Percentiles rank a stretch among this genome's conserved stretches.
Evolutionary conservation across 2,797 vertebrate genomes (phyloP).

Genomic region (Anolis apletophallus): DNA sequence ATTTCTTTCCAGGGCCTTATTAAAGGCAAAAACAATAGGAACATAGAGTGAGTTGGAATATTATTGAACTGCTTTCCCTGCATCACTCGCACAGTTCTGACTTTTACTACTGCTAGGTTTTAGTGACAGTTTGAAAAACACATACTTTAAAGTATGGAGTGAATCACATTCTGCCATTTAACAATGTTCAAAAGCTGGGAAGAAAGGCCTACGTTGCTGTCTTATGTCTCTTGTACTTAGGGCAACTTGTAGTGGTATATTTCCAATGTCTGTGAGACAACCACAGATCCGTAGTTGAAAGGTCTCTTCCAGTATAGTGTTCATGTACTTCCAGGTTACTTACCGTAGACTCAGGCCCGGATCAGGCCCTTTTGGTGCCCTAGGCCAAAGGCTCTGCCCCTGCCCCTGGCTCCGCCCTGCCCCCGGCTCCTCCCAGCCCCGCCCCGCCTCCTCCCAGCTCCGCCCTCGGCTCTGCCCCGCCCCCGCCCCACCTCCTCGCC

Average conservation of each 20-base stretch:
- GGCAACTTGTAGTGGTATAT: background rate
- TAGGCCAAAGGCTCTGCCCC: too few relatives aligned
- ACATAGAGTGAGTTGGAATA: slow-evolving; percentile 12
- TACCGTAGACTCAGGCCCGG: too few relatives aligned
- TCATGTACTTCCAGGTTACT: background rate
- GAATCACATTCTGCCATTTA: slow-evolving; percentile 5
- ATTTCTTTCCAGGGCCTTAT: slow-evolving; percentile 20
- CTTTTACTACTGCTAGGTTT: slow-evolving; percentile 24
- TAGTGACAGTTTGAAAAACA: slow-evolving; percentile 7
- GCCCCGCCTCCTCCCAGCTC: too few relatives aligned
- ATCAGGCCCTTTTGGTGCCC: too few relatives aligned
- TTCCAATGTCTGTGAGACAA: background rate
- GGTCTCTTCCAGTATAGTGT: background rate
- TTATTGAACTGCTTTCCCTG: background rate
- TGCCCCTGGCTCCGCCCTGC: too few relatives aligned
- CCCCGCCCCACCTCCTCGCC: too few relatives aligned
- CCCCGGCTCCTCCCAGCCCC: too few relatives aligned
- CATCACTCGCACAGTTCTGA: background rate
- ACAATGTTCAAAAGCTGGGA: slow-evolving; percentile 10
- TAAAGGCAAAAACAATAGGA: slow-evolving; percentile 26
- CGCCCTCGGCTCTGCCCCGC: too few relatives aligned
- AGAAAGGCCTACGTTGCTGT: background rate
- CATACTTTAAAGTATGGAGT: background rate
- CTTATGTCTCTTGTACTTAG: slow-evolving; percentile 1
- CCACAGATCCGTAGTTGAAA: background rate